Percentiles rank a stretch among this genome's conserved stretches.
Evolutionary conservation across 2,113 vertebrate genomes (phyloP).

Genomic region (Lonchura striata): DNA sequence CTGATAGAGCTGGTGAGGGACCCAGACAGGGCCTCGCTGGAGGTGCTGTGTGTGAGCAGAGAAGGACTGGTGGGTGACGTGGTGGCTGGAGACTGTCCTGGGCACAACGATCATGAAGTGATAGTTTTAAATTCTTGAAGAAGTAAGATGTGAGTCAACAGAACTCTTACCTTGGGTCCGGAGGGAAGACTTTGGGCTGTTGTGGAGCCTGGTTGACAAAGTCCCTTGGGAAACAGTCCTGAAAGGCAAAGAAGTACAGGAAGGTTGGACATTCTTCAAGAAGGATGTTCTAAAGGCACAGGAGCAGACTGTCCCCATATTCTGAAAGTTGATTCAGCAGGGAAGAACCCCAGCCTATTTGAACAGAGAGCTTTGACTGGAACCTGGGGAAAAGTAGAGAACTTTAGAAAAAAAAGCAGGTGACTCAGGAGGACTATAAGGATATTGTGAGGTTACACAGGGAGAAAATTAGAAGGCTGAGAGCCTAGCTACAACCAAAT

Average conservation of each 20-base stretch:
- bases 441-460: neutral
- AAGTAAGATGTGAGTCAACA: neutral
- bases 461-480: neutral
- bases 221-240: neutral
- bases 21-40: neutral
- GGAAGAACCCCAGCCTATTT: neutral
- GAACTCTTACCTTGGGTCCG: neutral
- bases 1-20: neutral
- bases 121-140: neutral
- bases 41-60: neutral
- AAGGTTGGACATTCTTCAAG: neutral
- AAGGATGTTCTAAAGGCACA: neutral
- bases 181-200: neutral
- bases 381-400: neutral
- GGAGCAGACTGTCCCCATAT: neutral
- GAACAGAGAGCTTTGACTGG: neutral
- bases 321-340: neutral
- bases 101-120: fast-evolving
- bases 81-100: neutral
- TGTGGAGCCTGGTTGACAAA: neutral
- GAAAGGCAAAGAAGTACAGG: neutral
- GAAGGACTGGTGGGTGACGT: neutral
- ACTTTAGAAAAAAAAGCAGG: neutral
- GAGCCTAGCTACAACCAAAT: neutral
- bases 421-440: neutral